phyloP scores from a whole-genome alignment of 2,113 vertebrate species.

The Uria aalge region DNA sequence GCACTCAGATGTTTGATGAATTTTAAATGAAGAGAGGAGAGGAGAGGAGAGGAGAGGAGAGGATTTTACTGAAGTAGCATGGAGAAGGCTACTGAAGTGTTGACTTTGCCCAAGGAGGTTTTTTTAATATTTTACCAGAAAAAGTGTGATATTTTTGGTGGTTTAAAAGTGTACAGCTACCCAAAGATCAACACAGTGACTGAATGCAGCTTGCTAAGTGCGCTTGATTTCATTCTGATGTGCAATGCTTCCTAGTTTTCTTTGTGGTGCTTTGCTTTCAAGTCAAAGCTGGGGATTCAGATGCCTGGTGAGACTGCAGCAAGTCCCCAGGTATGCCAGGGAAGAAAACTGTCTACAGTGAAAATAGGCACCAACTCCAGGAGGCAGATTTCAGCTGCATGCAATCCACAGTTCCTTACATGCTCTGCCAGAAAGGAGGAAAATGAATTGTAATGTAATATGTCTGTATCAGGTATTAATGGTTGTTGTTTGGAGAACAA shows the following conservation, averaged over 20 bases:
- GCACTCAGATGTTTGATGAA: not conserved
- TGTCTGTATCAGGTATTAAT: not conserved
- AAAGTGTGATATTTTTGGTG: not conserved
- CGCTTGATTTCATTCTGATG: not conserved
- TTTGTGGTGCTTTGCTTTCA: slow-evolving; percentile 2
- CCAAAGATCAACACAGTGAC: not conserved
- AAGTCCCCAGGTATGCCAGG: not conserved
- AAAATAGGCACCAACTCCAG: not conserved
- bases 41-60: no score
- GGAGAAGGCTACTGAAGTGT: not conserved
- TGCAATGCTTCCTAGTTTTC: not conserved
- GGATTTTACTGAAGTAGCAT: not conserved
- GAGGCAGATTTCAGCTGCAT: not conserved
- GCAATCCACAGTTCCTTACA: not conserved
- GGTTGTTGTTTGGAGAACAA: not conserved
- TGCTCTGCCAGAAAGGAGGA: not conserved
- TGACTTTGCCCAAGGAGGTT: not conserved
- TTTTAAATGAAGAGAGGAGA: not conserved
- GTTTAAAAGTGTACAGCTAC: not conserved
- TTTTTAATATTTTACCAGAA: not conserved
- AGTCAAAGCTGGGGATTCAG: not conserved
- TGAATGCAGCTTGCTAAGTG: not conserved
- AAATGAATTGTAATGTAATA: not conserved
- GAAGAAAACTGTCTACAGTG: not conserved
- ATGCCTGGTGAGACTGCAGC: not conserved